These are phyloP conservation scores for Euzetes globulus DNA, from an alignment of 2,888 invertebrate genomes.

Conservation along the genomic window DNA sequence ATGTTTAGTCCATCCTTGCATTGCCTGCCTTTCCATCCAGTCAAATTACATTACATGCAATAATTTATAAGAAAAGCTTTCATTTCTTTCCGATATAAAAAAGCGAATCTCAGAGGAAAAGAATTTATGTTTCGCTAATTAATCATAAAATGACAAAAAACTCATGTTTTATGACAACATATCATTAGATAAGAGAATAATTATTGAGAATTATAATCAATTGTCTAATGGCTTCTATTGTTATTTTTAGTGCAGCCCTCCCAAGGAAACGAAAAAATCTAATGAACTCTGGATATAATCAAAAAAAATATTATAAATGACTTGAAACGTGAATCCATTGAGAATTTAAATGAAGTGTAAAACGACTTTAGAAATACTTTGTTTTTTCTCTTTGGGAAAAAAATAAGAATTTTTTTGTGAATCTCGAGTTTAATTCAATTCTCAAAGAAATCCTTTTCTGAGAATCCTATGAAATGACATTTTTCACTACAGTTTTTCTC, in stretches of 20 bases:
- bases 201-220: not conserved
- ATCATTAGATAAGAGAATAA: not conserved
- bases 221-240: not conserved
- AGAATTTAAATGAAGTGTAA: not conserved
- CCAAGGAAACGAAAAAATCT: not conserved
- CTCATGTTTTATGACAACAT: slow-evolving; percentile 1
- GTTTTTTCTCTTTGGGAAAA: too few species aligned
- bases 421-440: not conserved
- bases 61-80: too few species aligned
- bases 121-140: not conserved
- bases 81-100: not conserved
- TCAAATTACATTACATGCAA: too few species aligned
- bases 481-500: not conserved
- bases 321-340: not conserved
- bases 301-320: not conserved
- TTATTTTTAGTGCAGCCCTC: not conserved
- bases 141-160: not conserved
- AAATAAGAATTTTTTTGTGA: not conserved
- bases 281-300: not conserved
- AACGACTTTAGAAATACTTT: not conserved
- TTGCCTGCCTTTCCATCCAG: too few species aligned
- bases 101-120: not conserved
- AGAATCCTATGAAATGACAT: not conserved
- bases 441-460: not conserved
- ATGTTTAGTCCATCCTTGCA: too few species aligned